Percentiles rank a stretch among this genome's conserved stretches.
Evolutionary conservation across 2,113 vertebrate species (phyloP).

Genomic region (Cavia porcellus): DNA sequence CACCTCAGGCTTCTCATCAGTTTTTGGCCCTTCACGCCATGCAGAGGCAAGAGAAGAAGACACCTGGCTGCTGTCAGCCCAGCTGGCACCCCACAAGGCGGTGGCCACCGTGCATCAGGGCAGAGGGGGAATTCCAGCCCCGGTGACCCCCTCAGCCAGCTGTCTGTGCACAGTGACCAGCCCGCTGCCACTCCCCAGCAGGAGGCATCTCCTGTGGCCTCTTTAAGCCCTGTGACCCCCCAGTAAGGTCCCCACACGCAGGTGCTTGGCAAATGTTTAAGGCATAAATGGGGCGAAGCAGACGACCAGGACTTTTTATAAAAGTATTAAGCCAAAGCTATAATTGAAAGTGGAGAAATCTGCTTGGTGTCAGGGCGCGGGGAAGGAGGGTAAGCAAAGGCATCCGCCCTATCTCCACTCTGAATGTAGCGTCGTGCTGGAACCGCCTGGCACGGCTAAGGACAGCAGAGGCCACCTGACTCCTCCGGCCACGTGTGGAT

Average conservation of each 20-base stretch:
- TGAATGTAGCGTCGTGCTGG: fast-evolving
- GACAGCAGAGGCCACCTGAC: fast-evolving
- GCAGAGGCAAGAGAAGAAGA: neutral
- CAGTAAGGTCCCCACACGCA: neutral
- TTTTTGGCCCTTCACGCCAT: neutral
- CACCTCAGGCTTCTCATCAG: neutral
- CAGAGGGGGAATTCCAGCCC: neutral
- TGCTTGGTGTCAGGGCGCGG: neutral
- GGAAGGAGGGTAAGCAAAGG: neutral
- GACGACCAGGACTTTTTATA: neutral
- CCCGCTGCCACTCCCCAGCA: no score
- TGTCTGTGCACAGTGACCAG: neutral
- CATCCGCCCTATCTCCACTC: fast-evolving
- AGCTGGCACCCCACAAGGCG: neutral
- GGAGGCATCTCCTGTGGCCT: neutral
- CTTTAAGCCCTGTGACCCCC: neutral
- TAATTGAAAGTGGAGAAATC: neutral
- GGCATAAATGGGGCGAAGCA: neutral
- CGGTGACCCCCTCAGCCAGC: neutral
- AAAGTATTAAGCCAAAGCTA: neutral
- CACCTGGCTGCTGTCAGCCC: neutral
- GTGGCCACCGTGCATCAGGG: neutral
- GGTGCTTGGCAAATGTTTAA: neutral
- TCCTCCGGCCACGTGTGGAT: fast-evolving
- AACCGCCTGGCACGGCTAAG: fast-evolving